Conservation (phyloP, 2,888 invertebrate species). For the Drosophila multiciliata region DNA sequence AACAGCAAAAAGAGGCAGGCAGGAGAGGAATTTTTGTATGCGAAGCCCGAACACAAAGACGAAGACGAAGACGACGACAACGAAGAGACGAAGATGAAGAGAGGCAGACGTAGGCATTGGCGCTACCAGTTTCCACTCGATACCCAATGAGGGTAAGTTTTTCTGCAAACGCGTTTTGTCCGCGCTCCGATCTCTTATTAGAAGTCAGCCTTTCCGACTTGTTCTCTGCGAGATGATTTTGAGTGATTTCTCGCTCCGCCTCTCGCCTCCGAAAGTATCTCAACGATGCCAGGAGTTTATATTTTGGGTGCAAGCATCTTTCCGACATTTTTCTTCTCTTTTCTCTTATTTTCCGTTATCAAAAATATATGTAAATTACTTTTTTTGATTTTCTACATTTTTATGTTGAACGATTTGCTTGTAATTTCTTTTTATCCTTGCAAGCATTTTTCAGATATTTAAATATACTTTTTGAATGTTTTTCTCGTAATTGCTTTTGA, state of each 20-base stretch:
- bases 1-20: conserved; percentile 12
- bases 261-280: conserved; percentile 15
- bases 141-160: conserved; percentile 66
- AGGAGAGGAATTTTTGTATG: conserved; percentile 31
- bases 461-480: no score
- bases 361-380: not conserved
- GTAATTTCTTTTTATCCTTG: conserved; percentile 53
- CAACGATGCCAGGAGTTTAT: not conserved
- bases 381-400: not conserved
- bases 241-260: conserved; percentile 66
- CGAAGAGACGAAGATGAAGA: conserved; percentile 4
- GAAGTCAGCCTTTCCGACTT: conserved; percentile 15
- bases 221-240: conserved; percentile 21
- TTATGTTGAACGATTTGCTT: conserved; percentile 50
- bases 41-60: conserved; percentile 29
- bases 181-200: conserved; percentile 38
- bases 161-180: conserved; percentile 44
- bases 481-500: no score
- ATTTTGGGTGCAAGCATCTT: conserved; percentile 20
- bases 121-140: conserved; percentile 33
- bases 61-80: conserved; percentile 7
- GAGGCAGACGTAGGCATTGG: conserved; percentile 9
- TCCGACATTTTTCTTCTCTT: conserved; percentile 27
- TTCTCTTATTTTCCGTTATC: conserved; percentile 61
- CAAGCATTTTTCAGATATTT: no score